Evolutionary conservation across 1,140 invertebrate species (phyloP), one percentile per base, ranked within the genome.

Genomic region (Drosophila lacteicornis): DNA sequence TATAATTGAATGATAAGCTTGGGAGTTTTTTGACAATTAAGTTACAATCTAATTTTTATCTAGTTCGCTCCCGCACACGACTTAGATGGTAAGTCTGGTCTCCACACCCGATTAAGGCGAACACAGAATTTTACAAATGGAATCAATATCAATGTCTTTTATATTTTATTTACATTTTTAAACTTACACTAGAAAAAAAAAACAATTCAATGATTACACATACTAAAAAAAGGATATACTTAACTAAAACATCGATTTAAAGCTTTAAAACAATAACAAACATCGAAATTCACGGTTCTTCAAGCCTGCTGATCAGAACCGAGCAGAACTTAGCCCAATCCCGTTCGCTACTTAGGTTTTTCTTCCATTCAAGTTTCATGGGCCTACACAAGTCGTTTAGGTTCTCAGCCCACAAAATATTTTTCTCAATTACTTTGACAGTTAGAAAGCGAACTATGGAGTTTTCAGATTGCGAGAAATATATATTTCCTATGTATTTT

Each of bases 301-400:
- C 30, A 12, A 58, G 8, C 7, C 38, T 22, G 6, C 25, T 43
- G 6, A 13, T 7, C 6, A 63, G 9, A 22, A 9, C 30, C 2
- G 2, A 13, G 2, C 25, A 7, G 12, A 65, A 65, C 6, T 42
- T 3, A 8, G 4, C 15, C 65, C 65, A 65, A 7, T 61, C 30
- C 15, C 9, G 13, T 38, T 49, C 13, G 5, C 13, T 22, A 15
- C 4, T 22, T 4, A 22, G 13, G 6, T 13, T 19, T 33, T 63
- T 46, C 59, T 47, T 65, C 59, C 65, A 67, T 6, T 40, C 27
- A 2, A 65, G 30, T 3, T 30, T 3, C 6, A 47, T 25, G 5
- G 22, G 13, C 0, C 0, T 5, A 13, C 38, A 65, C 19, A 65
- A 5, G 1, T 1, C 13, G 5, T 40, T 22, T 1, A 67, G 30